phyloP scores from a whole-genome alignment of 1,140 invertebrate species.

The Drosophila kurseongensis region DNA sequence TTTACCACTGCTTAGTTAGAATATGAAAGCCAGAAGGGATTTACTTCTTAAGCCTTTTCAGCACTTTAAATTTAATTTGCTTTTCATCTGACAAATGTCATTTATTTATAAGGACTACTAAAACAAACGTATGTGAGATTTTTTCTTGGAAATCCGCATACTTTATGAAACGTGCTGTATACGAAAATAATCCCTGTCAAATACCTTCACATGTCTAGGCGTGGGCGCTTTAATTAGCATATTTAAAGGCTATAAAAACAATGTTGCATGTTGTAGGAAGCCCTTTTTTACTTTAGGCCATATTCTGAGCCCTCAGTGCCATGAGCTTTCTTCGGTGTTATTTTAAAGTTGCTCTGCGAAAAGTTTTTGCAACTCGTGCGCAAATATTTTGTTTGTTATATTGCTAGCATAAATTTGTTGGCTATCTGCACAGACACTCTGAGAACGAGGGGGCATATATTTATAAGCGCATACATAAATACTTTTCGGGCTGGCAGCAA shows the following conservation, averaged over 20 bases:
- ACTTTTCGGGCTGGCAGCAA: constrained; percentile 75
- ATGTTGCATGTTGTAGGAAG: constrained; percentile 28
- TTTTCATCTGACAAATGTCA: not conserved
- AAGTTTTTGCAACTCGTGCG: constrained; percentile 74
- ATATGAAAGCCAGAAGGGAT: not conserved
- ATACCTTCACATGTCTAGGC: constrained; percentile 19
- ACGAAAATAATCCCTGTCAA: constrained; percentile 15
- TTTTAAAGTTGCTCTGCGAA: constrained; percentile 72
- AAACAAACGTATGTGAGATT: not conserved
- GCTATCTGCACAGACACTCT: constrained; percentile 67
- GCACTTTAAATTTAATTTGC: not conserved
- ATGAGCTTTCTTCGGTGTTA: constrained; percentile 59
- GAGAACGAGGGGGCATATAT: constrained; percentile 65
- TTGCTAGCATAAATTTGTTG: constrained; percentile 81
- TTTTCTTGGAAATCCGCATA: not conserved
- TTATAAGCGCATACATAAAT: constrained; percentile 82
- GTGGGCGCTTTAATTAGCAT: constrained; percentile 67
- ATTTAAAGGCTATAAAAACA: constrained; percentile 18
- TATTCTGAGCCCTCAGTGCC: constrained; percentile 12
- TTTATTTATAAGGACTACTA: not conserved
- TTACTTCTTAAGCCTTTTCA: not conserved
- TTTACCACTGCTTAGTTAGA: not conserved
- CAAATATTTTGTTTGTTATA: constrained; percentile 83
- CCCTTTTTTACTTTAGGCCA: constrained; percentile 34
- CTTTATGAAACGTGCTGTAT: not conserved